Percentiles rank a stretch among this genome's conserved stretches.
Conservation (phyloP, 2,113 vertebrate species). For the Toxotes jaculatrix region DNA sequence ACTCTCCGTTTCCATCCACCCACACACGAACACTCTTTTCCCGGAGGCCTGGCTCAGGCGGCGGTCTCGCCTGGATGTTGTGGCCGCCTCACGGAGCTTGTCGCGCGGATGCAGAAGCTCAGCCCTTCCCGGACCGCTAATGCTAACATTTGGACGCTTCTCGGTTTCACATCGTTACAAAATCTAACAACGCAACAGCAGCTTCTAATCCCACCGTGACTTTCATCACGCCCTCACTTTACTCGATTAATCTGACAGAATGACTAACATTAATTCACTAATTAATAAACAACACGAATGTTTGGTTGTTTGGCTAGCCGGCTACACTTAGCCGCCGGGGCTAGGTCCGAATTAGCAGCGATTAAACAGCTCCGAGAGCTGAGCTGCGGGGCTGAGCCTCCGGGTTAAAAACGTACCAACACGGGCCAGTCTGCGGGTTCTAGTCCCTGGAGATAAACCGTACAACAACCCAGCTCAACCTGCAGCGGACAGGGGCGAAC, state of each 20-base stretch:
- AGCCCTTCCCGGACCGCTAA: not conserved
- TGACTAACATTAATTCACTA: accelerated
- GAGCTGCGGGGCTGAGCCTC: not conserved
- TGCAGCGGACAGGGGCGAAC: not conserved
- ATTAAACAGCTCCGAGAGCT: slow-evolving; percentile 5
- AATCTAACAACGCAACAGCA: not conserved
- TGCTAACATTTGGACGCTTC: not conserved
- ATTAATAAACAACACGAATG: not conserved
- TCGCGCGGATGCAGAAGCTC: not conserved
- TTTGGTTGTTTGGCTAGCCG: slow-evolving; percentile 25
- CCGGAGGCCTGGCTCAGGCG: slow-evolving; percentile 41
- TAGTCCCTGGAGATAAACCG: accelerated
- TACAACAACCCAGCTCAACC: not conserved
- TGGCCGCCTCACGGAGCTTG: not conserved
- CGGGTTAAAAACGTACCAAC: not conserved
- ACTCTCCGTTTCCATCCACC: not conserved
- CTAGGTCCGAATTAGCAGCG: not conserved
- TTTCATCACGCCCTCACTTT: accelerated
- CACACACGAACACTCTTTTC: not conserved
- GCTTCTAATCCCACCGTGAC: accelerated
- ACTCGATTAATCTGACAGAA: accelerated
- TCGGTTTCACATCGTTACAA: not conserved
- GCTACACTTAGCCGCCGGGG: slow-evolving; percentile 8
- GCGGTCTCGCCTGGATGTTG: slow-evolving; percentile 37
- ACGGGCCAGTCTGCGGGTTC: not conserved